A percentile compares a stretch with the other conserved stretches of the same genome.
Conservation (phyloP, 2,797 vertebrate species). For the Natrix natrix region DNA sequence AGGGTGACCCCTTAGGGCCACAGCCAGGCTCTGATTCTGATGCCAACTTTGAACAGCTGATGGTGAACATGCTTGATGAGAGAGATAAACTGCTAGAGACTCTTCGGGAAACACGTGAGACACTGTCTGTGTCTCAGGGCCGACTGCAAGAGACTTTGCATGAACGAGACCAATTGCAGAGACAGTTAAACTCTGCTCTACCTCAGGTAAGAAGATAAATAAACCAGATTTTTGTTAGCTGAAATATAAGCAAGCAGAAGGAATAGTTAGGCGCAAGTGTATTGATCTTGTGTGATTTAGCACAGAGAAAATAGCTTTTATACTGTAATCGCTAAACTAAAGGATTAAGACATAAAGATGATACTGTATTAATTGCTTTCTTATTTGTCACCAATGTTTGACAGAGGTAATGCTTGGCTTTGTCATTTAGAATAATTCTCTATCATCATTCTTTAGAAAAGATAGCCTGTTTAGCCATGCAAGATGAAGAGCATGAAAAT, state of each 20-base stretch:
- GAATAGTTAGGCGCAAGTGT: neutral
- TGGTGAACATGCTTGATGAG: conserved; percentile 99
- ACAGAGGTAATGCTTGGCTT: neutral
- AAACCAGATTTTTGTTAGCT: neutral
- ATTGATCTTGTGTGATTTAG: neutral
- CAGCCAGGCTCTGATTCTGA: conserved; percentile 86
- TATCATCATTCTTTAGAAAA: neutral
- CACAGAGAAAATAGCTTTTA: neutral
- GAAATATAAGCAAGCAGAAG: neutral
- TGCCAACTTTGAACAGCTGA: conserved; percentile 96
- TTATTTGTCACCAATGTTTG: neutral
- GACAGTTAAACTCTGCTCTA: conserved; percentile 91
- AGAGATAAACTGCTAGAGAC: conserved; percentile 95
- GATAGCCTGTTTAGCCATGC: neutral
- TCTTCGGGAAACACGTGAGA: conserved; percentile 92
- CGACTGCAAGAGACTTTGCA: conserved; percentile 90
- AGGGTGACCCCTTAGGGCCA: conserved; percentile 89
- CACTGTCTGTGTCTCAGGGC: conserved; percentile 86
- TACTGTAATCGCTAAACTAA: neutral
- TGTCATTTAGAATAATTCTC: neutral
- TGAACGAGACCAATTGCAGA: conserved; percentile 93
- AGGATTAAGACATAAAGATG: neutral
- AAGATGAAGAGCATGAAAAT: neutral
- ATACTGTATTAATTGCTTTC: neutral
- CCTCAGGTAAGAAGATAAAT: conserved; percentile 84